A percentile compares a stretch with the other conserved stretches of the same genome.
Evolutionary conservation across 2,797 vertebrate species (phyloP).

Genomic region (Mormyrus hasselquistii): DNA sequence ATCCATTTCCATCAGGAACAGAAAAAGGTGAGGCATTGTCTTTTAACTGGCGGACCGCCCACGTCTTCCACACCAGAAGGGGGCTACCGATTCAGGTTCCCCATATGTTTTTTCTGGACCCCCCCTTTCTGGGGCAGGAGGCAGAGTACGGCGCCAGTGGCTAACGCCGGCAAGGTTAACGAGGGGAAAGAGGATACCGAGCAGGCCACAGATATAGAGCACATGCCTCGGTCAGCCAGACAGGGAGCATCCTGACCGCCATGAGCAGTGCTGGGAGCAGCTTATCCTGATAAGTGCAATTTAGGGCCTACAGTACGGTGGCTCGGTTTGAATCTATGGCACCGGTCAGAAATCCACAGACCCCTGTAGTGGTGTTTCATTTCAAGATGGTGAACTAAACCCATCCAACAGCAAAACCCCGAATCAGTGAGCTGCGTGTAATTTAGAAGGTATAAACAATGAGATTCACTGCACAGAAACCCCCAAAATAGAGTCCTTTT

Average conservation of each 20-base stretch:
- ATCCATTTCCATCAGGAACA: neutral
- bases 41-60: neutral
- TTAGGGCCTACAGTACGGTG: neutral
- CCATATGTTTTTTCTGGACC: neutral
- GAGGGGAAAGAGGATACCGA: neutral
- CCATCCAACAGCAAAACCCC: neutral
- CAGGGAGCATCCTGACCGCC: neutral
- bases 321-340: neutral
- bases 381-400: neutral
- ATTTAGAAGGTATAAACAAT: neutral
- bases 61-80: too few relatives aligned
- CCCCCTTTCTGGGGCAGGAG: neutral
- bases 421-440: neutral
- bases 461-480: neutral
- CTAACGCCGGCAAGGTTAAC: neutral
- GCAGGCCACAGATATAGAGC: neutral
- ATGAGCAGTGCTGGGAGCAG: neutral
- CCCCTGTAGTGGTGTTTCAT: neutral
- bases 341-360: neutral
- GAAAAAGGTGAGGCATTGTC: neutral
- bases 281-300: neutral
- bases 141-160: neutral
- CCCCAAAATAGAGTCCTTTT: neutral
- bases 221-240: neutral
- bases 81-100: neutral